Evolutionary conservation across 1,140 invertebrate genomes (phyloP).

Genomic region (Wiebesia pumilae): DNA sequence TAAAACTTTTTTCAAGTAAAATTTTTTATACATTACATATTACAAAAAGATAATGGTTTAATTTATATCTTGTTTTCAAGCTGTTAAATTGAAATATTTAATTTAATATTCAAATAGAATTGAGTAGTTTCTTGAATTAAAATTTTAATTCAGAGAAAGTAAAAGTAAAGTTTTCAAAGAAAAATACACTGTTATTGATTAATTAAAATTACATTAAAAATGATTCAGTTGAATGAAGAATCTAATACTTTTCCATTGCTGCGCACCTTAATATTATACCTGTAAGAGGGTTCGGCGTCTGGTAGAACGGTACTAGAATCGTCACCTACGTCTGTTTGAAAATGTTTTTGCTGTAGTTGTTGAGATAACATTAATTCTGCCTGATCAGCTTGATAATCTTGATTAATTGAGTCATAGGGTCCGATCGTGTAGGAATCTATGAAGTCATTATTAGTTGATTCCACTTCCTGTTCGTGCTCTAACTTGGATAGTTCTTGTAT

Average conservation of each 20-base stretch:
- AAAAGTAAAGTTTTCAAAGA: background rate
- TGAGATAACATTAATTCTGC: slow-evolving; percentile 55
- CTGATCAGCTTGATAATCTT: slow-evolving; percentile 69
- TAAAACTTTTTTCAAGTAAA: no score
- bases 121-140: no score
- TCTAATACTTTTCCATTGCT: slow-evolving; percentile 75
- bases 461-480: slow-evolving; percentile 57
- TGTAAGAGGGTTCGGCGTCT: slow-evolving; percentile 70
- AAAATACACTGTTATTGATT: background rate
- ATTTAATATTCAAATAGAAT: no score
- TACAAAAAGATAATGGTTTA: no score
- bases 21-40: no score
- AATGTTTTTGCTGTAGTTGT: slow-evolving; percentile 61
- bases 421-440: slow-evolving; percentile 68
- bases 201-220: background rate
- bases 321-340: slow-evolving; percentile 60
- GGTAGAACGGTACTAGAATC: slow-evolving; percentile 72
- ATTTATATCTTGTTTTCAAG: no score
- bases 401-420: slow-evolving; percentile 65
- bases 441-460: slow-evolving; percentile 57
- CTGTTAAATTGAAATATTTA: no score
- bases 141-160: no score
- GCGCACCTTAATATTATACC: slow-evolving; percentile 73
- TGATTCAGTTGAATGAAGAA: slow-evolving; percentile 72
- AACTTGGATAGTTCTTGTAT: slow-evolving; percentile 62